phyloP scores from a whole-genome alignment of 92 coral and sea anemone genomes.

The Actinernus sp. region DNA sequence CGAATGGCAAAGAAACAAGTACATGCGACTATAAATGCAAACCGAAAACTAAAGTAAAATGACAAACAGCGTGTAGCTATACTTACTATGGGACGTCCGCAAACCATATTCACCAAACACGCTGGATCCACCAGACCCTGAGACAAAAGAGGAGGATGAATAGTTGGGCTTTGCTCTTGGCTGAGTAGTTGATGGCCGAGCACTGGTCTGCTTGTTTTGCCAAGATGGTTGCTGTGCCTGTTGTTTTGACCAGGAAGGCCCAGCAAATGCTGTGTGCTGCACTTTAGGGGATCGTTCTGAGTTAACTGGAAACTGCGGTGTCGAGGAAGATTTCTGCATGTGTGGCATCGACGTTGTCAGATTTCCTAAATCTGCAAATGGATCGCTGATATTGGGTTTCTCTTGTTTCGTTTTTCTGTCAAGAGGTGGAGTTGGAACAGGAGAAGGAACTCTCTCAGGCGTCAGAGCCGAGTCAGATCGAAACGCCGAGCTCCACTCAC shows the following conservation, averaged over 20 bases:
- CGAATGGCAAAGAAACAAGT: too few relatives aligned
- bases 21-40: too few relatives aligned
- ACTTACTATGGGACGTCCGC: constrained; percentile 61
- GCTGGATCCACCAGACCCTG: constrained; percentile 61
- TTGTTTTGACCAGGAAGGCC: constrained; percentile 62
- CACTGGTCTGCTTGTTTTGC: constrained; percentile 16
- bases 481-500: constrained; percentile 71
- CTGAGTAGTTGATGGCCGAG: neutral
- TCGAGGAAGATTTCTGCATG: constrained; percentile 26
- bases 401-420: constrained; percentile 15
- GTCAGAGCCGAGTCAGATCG: constrained; percentile 58
- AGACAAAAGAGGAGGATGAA: constrained; percentile 69
- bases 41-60: too few relatives aligned
- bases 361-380: constrained; percentile 95
- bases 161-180: constrained; percentile 82
- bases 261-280: constrained; percentile 48
- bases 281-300: constrained; percentile 27
- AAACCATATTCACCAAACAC: constrained; percentile 97
- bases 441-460: constrained; percentile 69
- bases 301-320: constrained; percentile 53
- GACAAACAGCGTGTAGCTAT: neutral
- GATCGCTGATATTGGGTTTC: constrained; percentile 60
- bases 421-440: constrained; percentile 30
- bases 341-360: constrained; percentile 51
- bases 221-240: constrained; percentile 66